Percentiles rank a stretch among this genome's conserved stretches.
Evolutionary conservation across 2,113 vertebrate genomes (phyloP).

Genomic region (Saccopteryx leptura): DNA sequence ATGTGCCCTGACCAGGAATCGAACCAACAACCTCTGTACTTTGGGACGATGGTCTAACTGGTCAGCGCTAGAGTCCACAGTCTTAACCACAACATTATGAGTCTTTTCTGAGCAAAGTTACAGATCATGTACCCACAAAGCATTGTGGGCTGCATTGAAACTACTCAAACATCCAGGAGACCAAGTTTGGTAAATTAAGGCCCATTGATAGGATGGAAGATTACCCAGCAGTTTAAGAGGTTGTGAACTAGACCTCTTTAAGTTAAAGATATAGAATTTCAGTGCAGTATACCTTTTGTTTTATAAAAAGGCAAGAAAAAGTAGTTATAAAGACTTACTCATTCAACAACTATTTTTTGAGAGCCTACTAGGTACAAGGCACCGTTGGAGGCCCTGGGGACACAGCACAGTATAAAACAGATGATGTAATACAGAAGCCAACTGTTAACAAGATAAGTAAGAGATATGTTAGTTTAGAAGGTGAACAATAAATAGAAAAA

Average conservation of each 20-base stretch:
- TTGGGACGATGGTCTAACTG: background rate
- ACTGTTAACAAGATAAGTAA: background rate
- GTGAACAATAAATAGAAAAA: background rate
- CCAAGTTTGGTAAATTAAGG: background rate
- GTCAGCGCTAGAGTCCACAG: background rate
- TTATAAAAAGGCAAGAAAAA: background rate
- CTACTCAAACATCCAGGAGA: background rate
- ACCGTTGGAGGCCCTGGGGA: background rate
- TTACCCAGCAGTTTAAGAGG: background rate
- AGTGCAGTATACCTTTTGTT: background rate
- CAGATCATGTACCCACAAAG: background rate
- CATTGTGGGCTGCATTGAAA: background rate
- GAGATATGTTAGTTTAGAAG: background rate
- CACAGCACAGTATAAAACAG: background rate
- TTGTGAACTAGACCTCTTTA: background rate
- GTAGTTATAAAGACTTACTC: background rate
- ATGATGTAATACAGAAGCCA: background rate
- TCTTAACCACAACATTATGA: background rate
- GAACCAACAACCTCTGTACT: background rate
- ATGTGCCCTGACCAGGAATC: background rate
- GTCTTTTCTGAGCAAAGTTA: background rate
- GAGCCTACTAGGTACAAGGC: background rate
- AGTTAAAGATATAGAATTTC: background rate
- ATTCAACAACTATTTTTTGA: background rate
- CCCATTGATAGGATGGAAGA: background rate